Evolutionary conservation across 2,113 vertebrate species (phyloP), one percentile per base, ranked within the genome.

Genomic region (Limanda limanda): DNA sequence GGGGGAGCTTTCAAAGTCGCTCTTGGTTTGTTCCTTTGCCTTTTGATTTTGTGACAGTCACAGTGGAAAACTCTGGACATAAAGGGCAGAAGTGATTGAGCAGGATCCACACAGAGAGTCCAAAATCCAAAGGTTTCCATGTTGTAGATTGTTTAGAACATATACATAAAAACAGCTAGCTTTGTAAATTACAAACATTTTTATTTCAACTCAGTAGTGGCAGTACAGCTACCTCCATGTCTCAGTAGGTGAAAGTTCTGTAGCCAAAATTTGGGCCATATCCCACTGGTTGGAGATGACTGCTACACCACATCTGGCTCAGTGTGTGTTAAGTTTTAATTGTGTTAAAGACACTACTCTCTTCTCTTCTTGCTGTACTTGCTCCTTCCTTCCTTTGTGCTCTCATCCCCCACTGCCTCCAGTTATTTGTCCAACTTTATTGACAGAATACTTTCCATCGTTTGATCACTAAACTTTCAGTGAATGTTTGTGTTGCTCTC

Each of bases 391-490:
- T 54, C 54, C 8, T 1, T 62, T 35, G 1, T 4, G 9, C 17
- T 31, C 20, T 4, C 14, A 27, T 35, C 15, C 21, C 6, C 14
- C 1, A 4, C 23, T 48, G 24, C 68, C 47, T 74, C 48, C 18
- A 40, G 2, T 68, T 54, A 71, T 78, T 68, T 60, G 21, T 70
- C 42, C 27, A 37, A 73, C 24, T 54, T 47, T 57, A 78, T 68
- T 1, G 20, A 60, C 20, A 37, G 9, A 51, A 55, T 60, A 79
- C 14, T 77, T 64, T 15, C 15, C 15, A 48, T 25, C 1, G 1
- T 75, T 79, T 35, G 47, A 72, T 73, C 37, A 62, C 74, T 68
- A 56, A 67, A 78, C 52, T 12, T 67, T 68, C 35, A 69, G 21
- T 42, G n/a, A 62, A 20, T 52, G 63, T 18, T 74, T 86, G 35